These are phyloP conservation scores for Chauna torquata DNA, from an alignment of 2,113 vertebrate species.

Conservation along the genomic window DNA sequence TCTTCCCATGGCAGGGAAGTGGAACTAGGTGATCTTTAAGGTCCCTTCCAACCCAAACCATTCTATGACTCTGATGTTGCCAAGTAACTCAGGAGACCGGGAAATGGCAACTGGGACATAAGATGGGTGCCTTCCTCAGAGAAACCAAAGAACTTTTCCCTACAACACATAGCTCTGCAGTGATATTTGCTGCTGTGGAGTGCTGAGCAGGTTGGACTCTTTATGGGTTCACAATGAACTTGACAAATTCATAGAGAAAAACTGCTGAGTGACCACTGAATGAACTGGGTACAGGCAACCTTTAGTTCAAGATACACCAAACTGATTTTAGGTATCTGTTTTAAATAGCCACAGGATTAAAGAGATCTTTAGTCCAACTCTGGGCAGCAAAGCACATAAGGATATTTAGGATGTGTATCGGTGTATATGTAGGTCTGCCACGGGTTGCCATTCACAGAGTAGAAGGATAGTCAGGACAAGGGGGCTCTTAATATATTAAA, in stretches of 20 bases:
- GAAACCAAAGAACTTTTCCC: not conserved
- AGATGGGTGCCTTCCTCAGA: not conserved
- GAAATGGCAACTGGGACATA: not conserved
- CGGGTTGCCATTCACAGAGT: rapidly evolving
- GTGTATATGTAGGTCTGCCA: not conserved
- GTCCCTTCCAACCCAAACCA: too few species aligned
- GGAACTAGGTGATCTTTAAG: too few species aligned
- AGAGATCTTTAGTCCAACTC: not conserved
- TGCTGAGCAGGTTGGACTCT: not conserved
- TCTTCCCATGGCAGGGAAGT: too few species aligned
- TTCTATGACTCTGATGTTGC: too few species aligned
- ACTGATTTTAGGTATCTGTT: not conserved
- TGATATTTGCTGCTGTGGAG: not conserved
- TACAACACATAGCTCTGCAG: not conserved
- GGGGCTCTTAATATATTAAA: not conserved
- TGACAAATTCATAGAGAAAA: not conserved
- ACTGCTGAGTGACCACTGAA: not conserved
- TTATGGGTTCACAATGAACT: not conserved
- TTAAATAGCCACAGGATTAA: not conserved
- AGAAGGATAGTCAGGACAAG: not conserved
- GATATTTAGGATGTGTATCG: not conserved
- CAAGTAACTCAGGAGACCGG: not conserved
- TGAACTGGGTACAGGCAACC: not conserved
- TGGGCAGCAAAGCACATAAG: not conserved
- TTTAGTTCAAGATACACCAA: not conserved